phyloP scores from a whole-genome alignment of 2,797 vertebrate genomes.

The Ptychadena robeensis region DNA sequence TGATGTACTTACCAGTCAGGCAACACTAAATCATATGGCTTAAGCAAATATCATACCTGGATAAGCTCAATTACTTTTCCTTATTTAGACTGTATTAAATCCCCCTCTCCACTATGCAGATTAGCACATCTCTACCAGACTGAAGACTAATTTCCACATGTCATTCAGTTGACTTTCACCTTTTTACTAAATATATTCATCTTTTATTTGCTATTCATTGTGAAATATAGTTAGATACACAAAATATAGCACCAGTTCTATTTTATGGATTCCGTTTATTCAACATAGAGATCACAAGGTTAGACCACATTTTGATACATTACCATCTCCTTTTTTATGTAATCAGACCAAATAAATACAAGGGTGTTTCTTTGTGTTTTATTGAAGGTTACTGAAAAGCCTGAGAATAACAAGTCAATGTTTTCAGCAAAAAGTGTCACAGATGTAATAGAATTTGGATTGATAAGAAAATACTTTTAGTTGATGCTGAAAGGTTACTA shows the following conservation, averaged over 20 bases:
- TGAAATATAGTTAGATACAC: background rate
- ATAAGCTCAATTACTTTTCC: constrained; percentile 41
- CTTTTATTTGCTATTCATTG: background rate
- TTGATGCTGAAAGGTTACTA: constrained; percentile 67
- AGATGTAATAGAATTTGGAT: constrained; percentile 23
- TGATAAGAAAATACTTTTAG: constrained; percentile 65
- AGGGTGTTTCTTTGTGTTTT: background rate
- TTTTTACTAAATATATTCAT: background rate
- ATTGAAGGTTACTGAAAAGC: constrained; percentile 2
- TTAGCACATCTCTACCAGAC: constrained; percentile 9
- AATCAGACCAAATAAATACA: background rate
- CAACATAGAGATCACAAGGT: no score
- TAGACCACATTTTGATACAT: background rate
- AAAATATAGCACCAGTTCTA: background rate
- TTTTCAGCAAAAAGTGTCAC: constrained; percentile 31
- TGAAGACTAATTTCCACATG: background rate
- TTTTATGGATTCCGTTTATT: background rate
- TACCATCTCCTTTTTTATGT: background rate
- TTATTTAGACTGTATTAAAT: constrained; percentile 24
- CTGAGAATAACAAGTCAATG: constrained; percentile 32
- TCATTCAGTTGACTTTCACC: background rate
- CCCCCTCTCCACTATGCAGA: constrained; percentile 5
- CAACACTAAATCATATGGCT: constrained; percentile 49
- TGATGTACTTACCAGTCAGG: constrained; percentile 39
- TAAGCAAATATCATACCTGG: constrained; percentile 53